These are phyloP conservation scores for Drosophila murphyi DNA, from an alignment of 1,140 invertebrate species.

Conservation along the genomic window DNA sequence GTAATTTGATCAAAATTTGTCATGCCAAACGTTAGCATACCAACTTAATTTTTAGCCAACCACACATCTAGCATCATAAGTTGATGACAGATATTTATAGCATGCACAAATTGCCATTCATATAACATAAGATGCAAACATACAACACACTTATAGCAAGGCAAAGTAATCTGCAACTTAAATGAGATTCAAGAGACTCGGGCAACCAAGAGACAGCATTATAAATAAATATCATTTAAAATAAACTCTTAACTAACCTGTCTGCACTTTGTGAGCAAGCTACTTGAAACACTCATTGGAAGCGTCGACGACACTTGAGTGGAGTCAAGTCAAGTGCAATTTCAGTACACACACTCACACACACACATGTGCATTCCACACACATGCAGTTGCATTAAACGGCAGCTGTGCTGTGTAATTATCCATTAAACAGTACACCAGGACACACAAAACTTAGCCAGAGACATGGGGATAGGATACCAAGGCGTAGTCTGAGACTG, in stretches of 20 bases:
- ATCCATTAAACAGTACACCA: constrained; percentile 69
- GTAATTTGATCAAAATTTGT: constrained; percentile 62
- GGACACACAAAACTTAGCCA: constrained; percentile 39
- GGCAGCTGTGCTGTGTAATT: constrained; percentile 73
- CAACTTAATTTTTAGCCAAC: constrained; percentile 44
- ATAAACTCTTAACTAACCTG: constrained; percentile 79
- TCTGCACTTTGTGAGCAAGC: constrained; percentile 68
- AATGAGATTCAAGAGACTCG: constrained; percentile 56
- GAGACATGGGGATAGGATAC: constrained; percentile 1
- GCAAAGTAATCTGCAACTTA: constrained; percentile 77
- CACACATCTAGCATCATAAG: constrained; percentile 27
- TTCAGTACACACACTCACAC: constrained; percentile 33
- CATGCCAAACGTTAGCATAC: constrained; percentile 35
- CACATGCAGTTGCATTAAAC: constrained; percentile 51
- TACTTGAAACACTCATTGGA: constrained; percentile 37
- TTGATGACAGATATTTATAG: constrained; percentile 36
- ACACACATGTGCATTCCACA: constrained; percentile 9
- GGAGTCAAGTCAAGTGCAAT: constrained; percentile 71
- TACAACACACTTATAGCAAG: constrained; percentile 24
- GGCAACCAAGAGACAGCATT: constrained; percentile 56
- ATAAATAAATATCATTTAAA: constrained; percentile 82
- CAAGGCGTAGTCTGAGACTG: not conserved
- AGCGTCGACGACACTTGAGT: constrained; percentile 28
- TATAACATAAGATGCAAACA: constrained; percentile 12
- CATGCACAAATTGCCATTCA: constrained; percentile 45